phyloP scores from a whole-genome alignment of 1,140 invertebrate species.

The Riptortus pedestris region DNA sequence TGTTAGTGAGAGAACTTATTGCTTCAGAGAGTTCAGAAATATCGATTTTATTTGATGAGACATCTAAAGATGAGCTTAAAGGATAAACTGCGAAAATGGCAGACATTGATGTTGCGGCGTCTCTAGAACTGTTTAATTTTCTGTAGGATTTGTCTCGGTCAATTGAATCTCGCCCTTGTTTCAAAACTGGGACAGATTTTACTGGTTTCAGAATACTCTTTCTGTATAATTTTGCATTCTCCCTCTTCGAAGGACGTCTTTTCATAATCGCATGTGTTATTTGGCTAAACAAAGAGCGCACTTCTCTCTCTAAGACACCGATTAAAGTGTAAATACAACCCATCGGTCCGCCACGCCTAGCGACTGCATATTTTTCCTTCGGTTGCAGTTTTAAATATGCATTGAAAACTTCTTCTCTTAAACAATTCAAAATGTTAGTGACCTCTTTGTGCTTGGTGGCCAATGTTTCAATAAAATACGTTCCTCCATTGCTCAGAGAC shows the following conservation, averaged over 20 bases:
- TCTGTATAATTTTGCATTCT: too few species aligned
- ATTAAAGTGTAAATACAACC: background rate
- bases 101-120: too few species aligned
- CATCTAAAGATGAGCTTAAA: too few species aligned
- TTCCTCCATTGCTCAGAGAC: background rate
- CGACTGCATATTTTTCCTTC: background rate
- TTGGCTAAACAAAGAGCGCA: background rate
- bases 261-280: background rate
- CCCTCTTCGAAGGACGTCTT: too few species aligned
- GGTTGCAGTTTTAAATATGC: background rate
- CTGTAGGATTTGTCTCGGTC: too few species aligned
- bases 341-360: background rate
- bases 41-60: too few species aligned
- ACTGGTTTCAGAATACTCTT: too few species aligned
- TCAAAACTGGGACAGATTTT: background rate
- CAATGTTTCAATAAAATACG: background rate
- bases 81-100: too few species aligned
- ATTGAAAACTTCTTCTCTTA: slow-evolving; percentile 6
- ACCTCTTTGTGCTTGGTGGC: background rate
- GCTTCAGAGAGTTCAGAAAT: too few species aligned
- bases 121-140: too few species aligned
- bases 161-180: too few species aligned
- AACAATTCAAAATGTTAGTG: background rate
- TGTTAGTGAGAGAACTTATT: too few species aligned
- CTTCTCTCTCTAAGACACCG: slow-evolving; percentile 2